phyloP scores from a whole-genome alignment of 1,140 invertebrate genomes.

The Drosophila nikananu region DNA sequence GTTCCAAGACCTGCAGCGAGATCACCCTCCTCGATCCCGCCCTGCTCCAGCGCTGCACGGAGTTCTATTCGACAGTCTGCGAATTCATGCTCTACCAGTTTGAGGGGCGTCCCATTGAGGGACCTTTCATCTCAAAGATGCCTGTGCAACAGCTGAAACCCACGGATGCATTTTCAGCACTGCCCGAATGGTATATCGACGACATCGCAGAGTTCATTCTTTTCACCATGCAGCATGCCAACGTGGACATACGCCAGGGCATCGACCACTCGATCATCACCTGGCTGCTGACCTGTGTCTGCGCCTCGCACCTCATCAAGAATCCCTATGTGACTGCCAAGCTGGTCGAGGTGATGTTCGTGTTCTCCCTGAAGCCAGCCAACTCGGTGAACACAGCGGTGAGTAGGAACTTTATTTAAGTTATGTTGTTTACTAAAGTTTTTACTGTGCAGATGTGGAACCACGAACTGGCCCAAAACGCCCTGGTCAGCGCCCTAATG shows the following conservation, averaged over 20 bases:
- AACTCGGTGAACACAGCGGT: conserved; percentile 86
- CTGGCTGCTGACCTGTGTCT: conserved; percentile 95
- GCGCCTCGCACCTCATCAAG: conserved; percentile 95
- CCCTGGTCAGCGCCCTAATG: conserved; percentile 95
- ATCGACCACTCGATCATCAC: conserved; percentile 94
- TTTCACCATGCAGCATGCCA: conserved; percentile 94
- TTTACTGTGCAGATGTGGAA: conserved; percentile 89
- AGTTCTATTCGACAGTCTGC: conserved; percentile 94
- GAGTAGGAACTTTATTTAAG: conserved; percentile 20
- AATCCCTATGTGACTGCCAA: conserved; percentile 99
- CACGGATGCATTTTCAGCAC: conserved; percentile 92
- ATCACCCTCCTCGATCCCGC: conserved; percentile 93
- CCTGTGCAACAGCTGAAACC: conserved; percentile 87
- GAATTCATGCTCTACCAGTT: conserved; percentile 91
- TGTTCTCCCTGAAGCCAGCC: conserved; percentile 93
- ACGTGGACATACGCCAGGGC: conserved; percentile 91
- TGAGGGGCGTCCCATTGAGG: conserved; percentile 85
- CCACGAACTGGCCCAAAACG: conserved; percentile 93
- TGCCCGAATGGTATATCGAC: conserved; percentile 98
- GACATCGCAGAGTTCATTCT: conserved; percentile 98
- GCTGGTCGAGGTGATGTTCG: conserved; percentile 97
- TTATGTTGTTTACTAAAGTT: not conserved
- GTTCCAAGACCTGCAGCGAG: conserved; percentile 95
- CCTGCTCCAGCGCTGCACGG: conserved; percentile 91
- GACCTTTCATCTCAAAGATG: conserved; percentile 83